Base-by-base conservation (phyloP, 2,113 vertebrate species). In the Nothobranchius furzeri region DNA sequence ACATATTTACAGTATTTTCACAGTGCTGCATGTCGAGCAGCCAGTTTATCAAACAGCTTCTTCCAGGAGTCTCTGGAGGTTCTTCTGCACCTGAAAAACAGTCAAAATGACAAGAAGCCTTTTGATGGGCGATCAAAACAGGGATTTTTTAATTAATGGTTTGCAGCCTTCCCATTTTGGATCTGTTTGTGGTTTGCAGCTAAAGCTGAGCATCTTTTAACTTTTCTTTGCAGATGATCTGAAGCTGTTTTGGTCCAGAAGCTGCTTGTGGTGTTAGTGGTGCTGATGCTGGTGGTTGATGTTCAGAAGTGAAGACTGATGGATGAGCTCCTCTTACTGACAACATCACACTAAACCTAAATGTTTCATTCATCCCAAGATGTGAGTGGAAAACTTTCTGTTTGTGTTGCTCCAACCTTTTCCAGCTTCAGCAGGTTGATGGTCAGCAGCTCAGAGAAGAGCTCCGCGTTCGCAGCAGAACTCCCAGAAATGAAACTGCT, bases 391-490 rank as follows among this genome's bases (percentile, higher is more conserved):
- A 60, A 67, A 60, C 8, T 36, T 9, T 15, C 50, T 52, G 50
- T 15, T 52, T 40, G 37, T 40, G 37, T 30, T 30, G 30, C 30
- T 30, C 30, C 67, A 77, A 98, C 97, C 96, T 97, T 95, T 90
- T 98, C 96, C 87, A 98, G 57, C 86, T 95, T 97, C 76, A 94
- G 85, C 73, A 98, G 92, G 88, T 96, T 96, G 68, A 94, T 81
- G 43, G 94, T 93, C 57, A 98, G 60, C 0, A 90, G 89, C 58
- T 97, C 94, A 37, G 94, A 93, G 85, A 93, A 95, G 48, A 97
- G 53, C n/a, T 96, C 93, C 6, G 89, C 68, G 72, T 93, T 93
- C 53, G 92, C 77, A 1, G 84, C 84, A 12, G 68, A 2, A 0
- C 53, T 57, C 2, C 46, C 45, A 13, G 53, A 43, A 8, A 86